Evolutionary conservation across 2,113 vertebrate species (phyloP).

Genomic region (Gnathonemus echidnorhynchus): DNA sequence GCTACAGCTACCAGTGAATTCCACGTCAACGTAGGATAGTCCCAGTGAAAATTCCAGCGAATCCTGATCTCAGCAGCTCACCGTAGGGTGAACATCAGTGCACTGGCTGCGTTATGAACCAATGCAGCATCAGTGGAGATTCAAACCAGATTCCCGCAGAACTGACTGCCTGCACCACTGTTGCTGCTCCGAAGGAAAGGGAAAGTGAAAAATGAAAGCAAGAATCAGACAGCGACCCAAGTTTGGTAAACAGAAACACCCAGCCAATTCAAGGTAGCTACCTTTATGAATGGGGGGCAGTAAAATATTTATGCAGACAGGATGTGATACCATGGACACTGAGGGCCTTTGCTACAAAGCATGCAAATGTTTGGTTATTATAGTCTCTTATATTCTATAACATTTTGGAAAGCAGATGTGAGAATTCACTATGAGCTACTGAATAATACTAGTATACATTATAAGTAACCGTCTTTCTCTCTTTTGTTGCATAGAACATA

Average conservation of each 20-base stretch:
- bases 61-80: neutral
- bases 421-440: neutral
- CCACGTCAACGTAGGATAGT: neutral
- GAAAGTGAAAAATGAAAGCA: neutral
- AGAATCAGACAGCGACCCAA: neutral
- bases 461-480: neutral
- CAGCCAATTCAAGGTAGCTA: neutral
- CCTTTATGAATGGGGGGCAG: neutral
- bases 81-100: neutral
- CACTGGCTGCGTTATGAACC: neutral
- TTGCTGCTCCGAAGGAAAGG: neutral
- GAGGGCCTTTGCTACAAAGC: neutral
- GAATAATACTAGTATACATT: neutral
- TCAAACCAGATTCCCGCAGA: neutral
- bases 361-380: neutral
- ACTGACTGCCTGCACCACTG: neutral
- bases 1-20: neutral
- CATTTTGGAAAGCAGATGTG: neutral
- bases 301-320: constrained; percentile 2
- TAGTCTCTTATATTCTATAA: neutral
- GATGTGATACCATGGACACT: neutral
- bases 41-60: neutral
- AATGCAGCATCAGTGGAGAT: neutral
- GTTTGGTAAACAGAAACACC: neutral
- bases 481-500: neutral